These are phyloP conservation scores for Taenioides sp. DNA, from an alignment of 2,797 vertebrate species.

Conservation along the genomic window DNA sequence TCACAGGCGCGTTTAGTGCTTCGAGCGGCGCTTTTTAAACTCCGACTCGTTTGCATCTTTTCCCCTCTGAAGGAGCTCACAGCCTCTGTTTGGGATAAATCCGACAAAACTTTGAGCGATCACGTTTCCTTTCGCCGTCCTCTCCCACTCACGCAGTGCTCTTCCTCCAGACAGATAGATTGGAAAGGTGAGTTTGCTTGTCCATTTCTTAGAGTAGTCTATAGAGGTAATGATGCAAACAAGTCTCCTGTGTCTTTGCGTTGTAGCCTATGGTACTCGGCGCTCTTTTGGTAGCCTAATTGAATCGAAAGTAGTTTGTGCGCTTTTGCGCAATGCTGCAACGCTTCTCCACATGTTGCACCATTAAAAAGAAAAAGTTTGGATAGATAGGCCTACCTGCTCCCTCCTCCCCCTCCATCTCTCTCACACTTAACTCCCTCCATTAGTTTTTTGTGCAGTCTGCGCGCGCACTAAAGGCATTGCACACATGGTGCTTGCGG, in stretches of 20 bases:
- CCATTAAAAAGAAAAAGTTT: conserved; percentile 43
- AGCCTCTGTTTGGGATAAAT: conserved; percentile 85
- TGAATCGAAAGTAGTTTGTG: conserved; percentile 7
- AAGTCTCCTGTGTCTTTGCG: neutral
- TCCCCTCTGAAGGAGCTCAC: conserved; percentile 81
- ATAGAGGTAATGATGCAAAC: conserved; percentile 7
- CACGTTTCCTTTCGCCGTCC: conserved; percentile 65
- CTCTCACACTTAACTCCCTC: conserved; percentile 44
- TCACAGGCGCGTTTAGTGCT: conserved; percentile 91
- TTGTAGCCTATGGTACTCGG: conserved; percentile 23
- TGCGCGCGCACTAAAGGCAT: conserved; percentile 15
- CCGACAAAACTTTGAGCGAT: conserved; percentile 72
- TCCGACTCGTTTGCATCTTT: conserved; percentile 83
- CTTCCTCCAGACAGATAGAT: conserved; percentile 75
- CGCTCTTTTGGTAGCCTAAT: conserved; percentile 43
- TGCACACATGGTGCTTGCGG: neutral
- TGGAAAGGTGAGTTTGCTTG: conserved; percentile 86
- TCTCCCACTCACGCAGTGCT: conserved; percentile 75
- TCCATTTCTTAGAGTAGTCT: conserved; percentile 25
- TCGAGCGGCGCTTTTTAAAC: conserved; percentile 92
- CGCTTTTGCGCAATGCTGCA: conserved; percentile 23
- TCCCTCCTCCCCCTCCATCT: conserved; percentile 15
- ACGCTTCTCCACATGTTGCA: conserved; percentile 46
- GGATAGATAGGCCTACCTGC: conserved; percentile 39
- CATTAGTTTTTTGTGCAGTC: conserved; percentile 33